These are phyloP conservation scores for Anorthoa munda DNA, from an alignment of 2,888 invertebrate species.

Conservation along the genomic window DNA sequence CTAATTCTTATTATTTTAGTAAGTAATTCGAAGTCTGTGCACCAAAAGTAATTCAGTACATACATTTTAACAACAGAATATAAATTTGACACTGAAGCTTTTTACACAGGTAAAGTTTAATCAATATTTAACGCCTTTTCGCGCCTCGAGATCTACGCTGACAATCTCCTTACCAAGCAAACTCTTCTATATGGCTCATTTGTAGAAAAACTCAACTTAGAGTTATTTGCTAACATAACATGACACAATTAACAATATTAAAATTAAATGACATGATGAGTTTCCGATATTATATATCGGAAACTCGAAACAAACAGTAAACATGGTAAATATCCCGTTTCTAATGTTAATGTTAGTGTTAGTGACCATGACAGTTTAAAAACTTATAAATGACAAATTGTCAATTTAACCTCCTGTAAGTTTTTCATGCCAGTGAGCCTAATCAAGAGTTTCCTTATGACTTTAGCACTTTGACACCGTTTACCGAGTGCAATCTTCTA, in stretches of 20 bases:
- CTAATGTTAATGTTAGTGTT: too few species aligned
- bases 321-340: too few species aligned
- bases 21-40: neutral
- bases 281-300: too few species aligned
- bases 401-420: too few species aligned
- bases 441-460: neutral
- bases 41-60: neutral
- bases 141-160: too few species aligned
- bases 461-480: neutral
- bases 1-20: neutral
- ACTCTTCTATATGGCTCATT: neutral
- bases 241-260: too few species aligned
- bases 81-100: neutral
- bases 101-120: neutral
- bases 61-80: neutral
- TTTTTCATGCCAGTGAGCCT: neutral
- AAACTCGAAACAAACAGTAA: too few species aligned
- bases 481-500: slow-evolving; percentile 30
- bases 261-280: too few species aligned
- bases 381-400: neutral
- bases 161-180: neutral
- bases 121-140: neutral
- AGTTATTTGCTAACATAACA: too few species aligned
- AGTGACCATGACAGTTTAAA: too few species aligned
- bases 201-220: too few species aligned